Percentiles rank a stretch among this genome's conserved stretches.
Conservation (phyloP, 2,888 invertebrate genomes). For the Phragmatobia fuliginosa region DNA sequence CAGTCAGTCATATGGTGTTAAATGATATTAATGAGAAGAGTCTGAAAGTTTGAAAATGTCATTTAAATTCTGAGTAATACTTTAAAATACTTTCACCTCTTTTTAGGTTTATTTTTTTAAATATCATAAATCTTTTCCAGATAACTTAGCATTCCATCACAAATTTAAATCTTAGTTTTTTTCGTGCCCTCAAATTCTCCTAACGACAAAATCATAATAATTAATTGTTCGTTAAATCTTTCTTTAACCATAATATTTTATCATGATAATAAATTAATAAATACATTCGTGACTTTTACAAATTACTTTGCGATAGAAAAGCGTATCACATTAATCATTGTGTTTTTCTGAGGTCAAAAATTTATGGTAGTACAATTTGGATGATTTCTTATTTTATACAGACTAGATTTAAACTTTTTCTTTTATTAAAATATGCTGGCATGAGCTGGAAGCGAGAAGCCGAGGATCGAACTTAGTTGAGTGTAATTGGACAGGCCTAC, state of each 20-base stretch:
- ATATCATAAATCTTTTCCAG: background rate
- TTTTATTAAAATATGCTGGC: too few species aligned
- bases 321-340: conserved; percentile 47
- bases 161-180: background rate
- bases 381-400: background rate
- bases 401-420: background rate
- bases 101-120: background rate
- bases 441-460: too few species aligned
- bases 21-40: too few species aligned
- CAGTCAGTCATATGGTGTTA: too few species aligned
- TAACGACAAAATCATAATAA: conserved; percentile 11
- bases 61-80: too few species aligned
- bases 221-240: conserved; percentile 14
- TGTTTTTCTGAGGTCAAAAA: conserved; percentile 36
- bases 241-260: conserved; percentile 9
- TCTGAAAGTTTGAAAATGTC: too few species aligned
- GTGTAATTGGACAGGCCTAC: too few species aligned
- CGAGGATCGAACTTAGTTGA: too few species aligned
- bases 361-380: conserved; percentile 20
- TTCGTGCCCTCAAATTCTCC: background rate
- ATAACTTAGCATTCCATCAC: background rate
- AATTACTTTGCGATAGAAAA: conserved; percentile 26
- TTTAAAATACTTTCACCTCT: too few species aligned
- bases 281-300: conserved; percentile 29
- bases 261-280: conserved; percentile 14